These are phyloP conservation scores for Phalera bucephala DNA, from an alignment of 2,888 invertebrate genomes.

Conservation along the genomic window DNA sequence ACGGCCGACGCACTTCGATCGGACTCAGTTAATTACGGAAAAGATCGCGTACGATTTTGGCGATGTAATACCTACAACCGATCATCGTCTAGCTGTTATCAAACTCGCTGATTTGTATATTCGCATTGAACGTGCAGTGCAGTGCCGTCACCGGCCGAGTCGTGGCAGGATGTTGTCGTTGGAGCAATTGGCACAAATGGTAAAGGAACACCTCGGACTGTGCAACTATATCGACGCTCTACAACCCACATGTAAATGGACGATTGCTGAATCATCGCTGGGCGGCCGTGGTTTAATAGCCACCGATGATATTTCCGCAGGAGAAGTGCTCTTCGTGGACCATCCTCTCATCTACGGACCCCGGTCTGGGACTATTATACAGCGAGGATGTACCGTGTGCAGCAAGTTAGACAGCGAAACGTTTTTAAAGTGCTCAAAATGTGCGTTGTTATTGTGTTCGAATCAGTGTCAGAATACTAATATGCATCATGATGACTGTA, in stretches of 20 bases:
- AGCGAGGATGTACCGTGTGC: slow-evolving; percentile 86
- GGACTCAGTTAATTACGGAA: slow-evolving; percentile 59
- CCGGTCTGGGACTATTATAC: slow-evolving; percentile 77
- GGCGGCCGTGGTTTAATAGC: slow-evolving; percentile 90
- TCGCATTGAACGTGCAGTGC: slow-evolving; percentile 69
- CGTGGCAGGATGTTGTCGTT: slow-evolving; percentile 78
- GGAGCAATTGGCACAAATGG: slow-evolving; percentile 75
- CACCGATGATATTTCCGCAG: slow-evolving; percentile 84
- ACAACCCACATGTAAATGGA: slow-evolving; percentile 78
- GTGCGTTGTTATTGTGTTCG: slow-evolving; percentile 88
- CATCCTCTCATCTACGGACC: slow-evolving; percentile 88
- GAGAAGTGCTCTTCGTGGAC: slow-evolving; percentile 88
- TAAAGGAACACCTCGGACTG: slow-evolving; percentile 70
- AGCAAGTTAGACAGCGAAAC: slow-evolving; percentile 70
- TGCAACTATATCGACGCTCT: slow-evolving; percentile 44
- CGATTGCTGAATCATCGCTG: slow-evolving; percentile 81
- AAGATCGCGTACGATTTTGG: slow-evolving; percentile 62
- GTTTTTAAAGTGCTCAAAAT: slow-evolving; percentile 82
- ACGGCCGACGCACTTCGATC: slow-evolving; percentile 56
- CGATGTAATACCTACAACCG: slow-evolving; percentile 54
- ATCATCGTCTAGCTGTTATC: slow-evolving; percentile 68
- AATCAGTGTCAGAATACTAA: slow-evolving; percentile 83
- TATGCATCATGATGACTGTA: slow-evolving; percentile 85
- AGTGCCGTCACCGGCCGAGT: slow-evolving; percentile 64
- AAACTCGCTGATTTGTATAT: slow-evolving; percentile 67